Evolutionary conservation across 1,140 invertebrate genomes (phyloP), one percentile per base, ranked within the genome.

Genomic region (Nephotettix cincticeps): DNA sequence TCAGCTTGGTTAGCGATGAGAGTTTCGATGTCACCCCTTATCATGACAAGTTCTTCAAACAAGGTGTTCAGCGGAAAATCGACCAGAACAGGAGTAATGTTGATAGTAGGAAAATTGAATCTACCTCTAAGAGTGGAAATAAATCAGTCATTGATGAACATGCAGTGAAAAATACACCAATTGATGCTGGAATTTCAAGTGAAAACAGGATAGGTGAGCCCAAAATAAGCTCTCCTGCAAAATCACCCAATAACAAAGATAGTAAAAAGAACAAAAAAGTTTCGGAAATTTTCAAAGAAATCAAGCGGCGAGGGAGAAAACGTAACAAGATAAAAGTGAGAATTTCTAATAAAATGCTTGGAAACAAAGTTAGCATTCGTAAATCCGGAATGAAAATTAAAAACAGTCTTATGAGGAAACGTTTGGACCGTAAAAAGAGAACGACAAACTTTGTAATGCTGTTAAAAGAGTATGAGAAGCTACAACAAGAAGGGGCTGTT

Each of bases 401-500:
- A 6, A 36, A 36, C 14, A 14, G 4, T 36, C 32, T 36, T 14
- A 36, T 47, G 27, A 70, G 30, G 54, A 70, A 63, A 58, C 32
- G 11, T 13, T 1, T 70, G 6, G 54, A 11, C 1, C 19, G 21
- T 11, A 63, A 70, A 61, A 63, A 36, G 21, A 63, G 40, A 28
- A 45, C 64, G 2, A 47, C 45, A 54, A 30, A 68, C 29, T 54
- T 45, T 28, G 19, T 47, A 1, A 13, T 43, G 61, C 23, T 71
- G 9, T 23, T 67, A 36, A 40, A 71, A 28, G 63, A 66, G 27
- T 40, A 11, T 25, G 40, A 66, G 21, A 64, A 45, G 28, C 25
- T 47, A 64, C n/a, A 45, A 32, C n/a, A 43, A 40, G 63, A 66
- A 65, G 58, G 40, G 27, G 69, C 36, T 23, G 32, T 67, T 1